Base-by-base conservation (phyloP, 2,888 invertebrate species). In the Pandemis heparana region DNA sequence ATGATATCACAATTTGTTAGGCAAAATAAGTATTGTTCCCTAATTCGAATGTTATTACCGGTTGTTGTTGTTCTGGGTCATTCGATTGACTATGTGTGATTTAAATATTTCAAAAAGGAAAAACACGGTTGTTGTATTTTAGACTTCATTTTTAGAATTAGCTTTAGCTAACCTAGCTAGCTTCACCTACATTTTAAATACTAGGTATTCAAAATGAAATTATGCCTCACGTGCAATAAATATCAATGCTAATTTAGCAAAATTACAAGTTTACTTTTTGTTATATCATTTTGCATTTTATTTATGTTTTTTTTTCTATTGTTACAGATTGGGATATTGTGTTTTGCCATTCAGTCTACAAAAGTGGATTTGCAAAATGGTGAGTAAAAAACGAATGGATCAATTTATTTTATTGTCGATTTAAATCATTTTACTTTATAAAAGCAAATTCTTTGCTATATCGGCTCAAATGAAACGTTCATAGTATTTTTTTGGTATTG, bases 1-100 rank as follows among this genome's bases (percentile, higher is more conserved):
- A 84, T 83, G 82, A 83, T 84, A 80, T 77, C 79, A 81, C 80
- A 85, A 85, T 86, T 86, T 85, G 82, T 82, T 82, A 82, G 73
- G 81, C 81, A 82, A 83, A 85, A 82, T 78, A 68, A 56, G 78
- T 78, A 83, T 80, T 76, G 75, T 64, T 61, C 68, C 68, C 74
- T 75, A 68, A 70, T 74, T 66, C 66, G 46, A 64, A 65, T 74
- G 60, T 48, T 71, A 46, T 63, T 64, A 66, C 41, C 16, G 48
- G 56, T 62, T 72, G 60, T 67, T 62, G 18, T 69, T 69, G 53
- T 68, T 63, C 65, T 43, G 41, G 51, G 71, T 61, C 66, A 66
- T 43, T 61, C 66, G 61, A 61, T 38, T 39, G 14, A 60, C 60
- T 38, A 39, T 60, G 5, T 16, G 48, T 48, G 7, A n/a, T 48